Evolutionary conservation across 2,888 invertebrate genomes (phyloP).

Genomic region (Ophonus ardosiacus): DNA sequence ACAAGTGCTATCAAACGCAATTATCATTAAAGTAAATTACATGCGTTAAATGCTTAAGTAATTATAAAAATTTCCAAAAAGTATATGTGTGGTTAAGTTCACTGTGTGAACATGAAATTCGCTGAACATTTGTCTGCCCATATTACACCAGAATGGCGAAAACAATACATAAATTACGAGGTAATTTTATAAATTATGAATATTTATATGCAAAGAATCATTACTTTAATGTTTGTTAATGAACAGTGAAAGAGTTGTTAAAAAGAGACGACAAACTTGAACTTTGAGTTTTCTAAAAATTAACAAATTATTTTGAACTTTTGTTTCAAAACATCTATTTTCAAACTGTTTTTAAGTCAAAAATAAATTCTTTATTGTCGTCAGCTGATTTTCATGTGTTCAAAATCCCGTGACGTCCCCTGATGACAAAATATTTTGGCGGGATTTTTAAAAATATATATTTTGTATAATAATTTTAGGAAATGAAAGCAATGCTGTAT

Average conservation of each 20-base stretch:
- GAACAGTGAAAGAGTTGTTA: neutral
- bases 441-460: conserved; percentile 3
- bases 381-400: conserved; percentile 27
- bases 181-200: conserved; percentile 73
- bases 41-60: conserved; percentile 43
- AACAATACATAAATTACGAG: conserved; percentile 89
- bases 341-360: conserved; percentile 2
- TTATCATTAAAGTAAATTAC: conserved; percentile 47
- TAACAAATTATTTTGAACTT: neutral
- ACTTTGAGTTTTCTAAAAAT: neutral
- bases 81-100: conserved; percentile 55
- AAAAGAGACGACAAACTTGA: neutral
- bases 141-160: conserved; percentile 95
- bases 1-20: conserved; percentile 44
- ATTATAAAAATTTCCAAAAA: conserved; percentile 38
- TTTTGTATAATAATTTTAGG: conserved; percentile 75
- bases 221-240: neutral
- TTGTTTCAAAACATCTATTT: conserved; percentile 16
- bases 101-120: conserved; percentile 86
- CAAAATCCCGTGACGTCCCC: conserved; percentile 33
- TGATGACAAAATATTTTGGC: neutral
- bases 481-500: conserved; percentile 91
- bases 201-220: conserved; percentile 20
- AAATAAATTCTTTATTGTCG: conserved; percentile 4
- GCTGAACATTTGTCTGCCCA: conserved; percentile 92